phyloP scores from a whole-genome alignment of 2,797 vertebrate genomes.

The Lepilemur septentrionalis region DNA sequence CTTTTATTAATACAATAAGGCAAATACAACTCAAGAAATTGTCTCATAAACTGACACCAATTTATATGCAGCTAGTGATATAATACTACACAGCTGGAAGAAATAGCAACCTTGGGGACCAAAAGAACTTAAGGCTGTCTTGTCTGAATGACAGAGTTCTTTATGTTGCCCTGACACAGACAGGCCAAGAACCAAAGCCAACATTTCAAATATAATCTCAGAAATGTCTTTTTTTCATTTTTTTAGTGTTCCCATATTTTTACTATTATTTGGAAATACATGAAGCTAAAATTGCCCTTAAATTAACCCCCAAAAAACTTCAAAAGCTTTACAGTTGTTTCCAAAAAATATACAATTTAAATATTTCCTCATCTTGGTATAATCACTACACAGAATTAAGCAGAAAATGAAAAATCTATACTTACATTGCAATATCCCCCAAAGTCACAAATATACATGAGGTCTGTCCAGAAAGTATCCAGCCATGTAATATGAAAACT shows the following conservation, averaged over 20 bases:
- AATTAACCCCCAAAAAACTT: constrained; percentile 38
- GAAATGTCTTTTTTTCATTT: not conserved
- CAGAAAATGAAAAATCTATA: constrained; percentile 71
- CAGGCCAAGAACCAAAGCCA: not conserved
- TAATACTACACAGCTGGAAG: not conserved
- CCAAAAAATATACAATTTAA: constrained; percentile 47
- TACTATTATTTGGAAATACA: constrained; percentile 42
- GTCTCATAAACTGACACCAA: not conserved
- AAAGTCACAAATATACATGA: not conserved
- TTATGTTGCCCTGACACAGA: not conserved
- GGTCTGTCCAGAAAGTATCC: no score
- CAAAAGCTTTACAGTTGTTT: constrained; percentile 52
- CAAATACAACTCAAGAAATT: not conserved
- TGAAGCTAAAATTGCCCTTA: not conserved
- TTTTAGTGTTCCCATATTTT: not conserved
- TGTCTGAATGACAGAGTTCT: not conserved
- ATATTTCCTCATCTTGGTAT: constrained; percentile 53
- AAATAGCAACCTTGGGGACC: not conserved
- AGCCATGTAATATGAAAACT: no score
- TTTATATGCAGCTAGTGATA: not conserved
- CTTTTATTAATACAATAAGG: not conserved
- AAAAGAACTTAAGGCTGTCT: not conserved
- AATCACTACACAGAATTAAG: constrained; percentile 44
- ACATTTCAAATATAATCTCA: not conserved
- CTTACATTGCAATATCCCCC: constrained; percentile 76